A percentile compares a stretch with the other conserved stretches of the same genome.
phyloP scores from a whole-genome alignment of 2,797 vertebrate species.

The Myotis vivesi region DNA sequence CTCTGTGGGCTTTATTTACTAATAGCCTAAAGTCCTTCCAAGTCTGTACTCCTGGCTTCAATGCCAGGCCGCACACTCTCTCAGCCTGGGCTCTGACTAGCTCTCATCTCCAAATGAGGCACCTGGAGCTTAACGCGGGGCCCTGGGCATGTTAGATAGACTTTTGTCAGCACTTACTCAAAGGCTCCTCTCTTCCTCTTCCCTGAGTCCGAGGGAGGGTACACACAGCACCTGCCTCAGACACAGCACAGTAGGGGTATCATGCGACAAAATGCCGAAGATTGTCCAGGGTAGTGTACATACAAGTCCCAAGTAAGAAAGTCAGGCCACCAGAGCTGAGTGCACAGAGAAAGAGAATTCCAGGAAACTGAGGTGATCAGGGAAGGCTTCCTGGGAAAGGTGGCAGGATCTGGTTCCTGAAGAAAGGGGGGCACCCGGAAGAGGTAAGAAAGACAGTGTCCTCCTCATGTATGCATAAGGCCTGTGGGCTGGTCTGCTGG shows the following conservation, averaged over 20 bases:
- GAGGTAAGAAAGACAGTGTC: background rate
- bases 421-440: background rate
- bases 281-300: background rate
- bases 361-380: background rate
- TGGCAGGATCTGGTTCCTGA: background rate
- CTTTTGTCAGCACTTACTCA: background rate
- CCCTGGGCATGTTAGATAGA: background rate
- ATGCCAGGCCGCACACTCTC: background rate
- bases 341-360: background rate
- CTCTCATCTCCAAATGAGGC: conserved; percentile 32
- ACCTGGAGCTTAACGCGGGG: background rate
- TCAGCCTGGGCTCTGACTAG: background rate
- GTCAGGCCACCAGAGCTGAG: background rate
- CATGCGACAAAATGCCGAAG: background rate
- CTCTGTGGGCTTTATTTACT: background rate
- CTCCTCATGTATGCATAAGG: background rate
- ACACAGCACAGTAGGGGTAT: background rate
- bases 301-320: no score
- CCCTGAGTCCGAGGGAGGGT: background rate
- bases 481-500: background rate
- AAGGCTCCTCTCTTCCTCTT: background rate
- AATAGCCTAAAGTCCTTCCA: conserved; percentile 38
- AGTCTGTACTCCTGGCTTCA: conserved; percentile 39
- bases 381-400: background rate
- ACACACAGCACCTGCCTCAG: background rate